A percentile compares a stretch with the other conserved stretches of the same genome.
phyloP scores from a whole-genome alignment of 2,113 vertebrate species.

The Psophia crepitans region DNA sequence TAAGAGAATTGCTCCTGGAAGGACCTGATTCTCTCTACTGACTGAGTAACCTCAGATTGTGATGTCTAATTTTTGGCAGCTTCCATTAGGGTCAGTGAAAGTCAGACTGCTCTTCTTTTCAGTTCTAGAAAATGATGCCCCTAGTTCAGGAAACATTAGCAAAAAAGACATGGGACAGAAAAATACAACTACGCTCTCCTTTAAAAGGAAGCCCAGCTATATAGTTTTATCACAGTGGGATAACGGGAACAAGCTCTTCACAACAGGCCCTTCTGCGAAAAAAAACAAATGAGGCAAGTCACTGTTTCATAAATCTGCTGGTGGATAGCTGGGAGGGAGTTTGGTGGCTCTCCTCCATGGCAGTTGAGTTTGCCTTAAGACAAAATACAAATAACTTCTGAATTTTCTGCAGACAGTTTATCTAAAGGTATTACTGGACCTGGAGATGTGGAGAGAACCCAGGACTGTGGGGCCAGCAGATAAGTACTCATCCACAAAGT shows the following conservation, averaged over 20 bases:
- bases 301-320: neutral
- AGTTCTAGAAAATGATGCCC: neutral
- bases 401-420: neutral
- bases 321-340: neutral
- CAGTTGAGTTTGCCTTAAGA: neutral
- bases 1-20: neutral
- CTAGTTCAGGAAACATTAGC: neutral
- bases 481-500: neutral
- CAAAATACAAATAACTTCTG: neutral
- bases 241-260: neutral
- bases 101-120: neutral
- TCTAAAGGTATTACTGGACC: neutral
- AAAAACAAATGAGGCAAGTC: neutral
- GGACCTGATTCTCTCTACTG: neutral
- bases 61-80: neutral
- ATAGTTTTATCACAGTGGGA: neutral
- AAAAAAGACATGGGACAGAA: neutral
- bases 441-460: neutral
- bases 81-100: neutral
- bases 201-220: neutral
- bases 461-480: rapidly evolving
- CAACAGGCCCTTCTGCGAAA: neutral
- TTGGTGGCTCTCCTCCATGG: neutral
- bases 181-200: neutral
- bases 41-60: neutral